Conservation (phyloP, 2,113 vertebrate species). For the Gymnarchus niloticus region DNA sequence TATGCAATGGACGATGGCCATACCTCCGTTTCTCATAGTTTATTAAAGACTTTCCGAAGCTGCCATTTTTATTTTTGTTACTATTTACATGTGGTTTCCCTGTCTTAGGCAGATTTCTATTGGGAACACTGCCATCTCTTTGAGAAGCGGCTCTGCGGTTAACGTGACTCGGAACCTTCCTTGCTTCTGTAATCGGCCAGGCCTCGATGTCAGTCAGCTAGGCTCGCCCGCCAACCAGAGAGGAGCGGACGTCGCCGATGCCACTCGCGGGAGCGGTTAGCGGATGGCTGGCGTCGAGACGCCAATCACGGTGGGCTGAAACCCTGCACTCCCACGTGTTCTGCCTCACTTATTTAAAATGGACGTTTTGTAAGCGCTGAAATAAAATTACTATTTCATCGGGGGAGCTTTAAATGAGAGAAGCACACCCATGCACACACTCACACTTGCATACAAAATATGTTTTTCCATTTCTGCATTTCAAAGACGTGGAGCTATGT, state of each 20-base stretch:
- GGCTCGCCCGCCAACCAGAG: constrained; percentile 33
- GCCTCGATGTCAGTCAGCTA: constrained; percentile 47
- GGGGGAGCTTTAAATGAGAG: too few relatives aligned
- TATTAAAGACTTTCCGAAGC: too few relatives aligned
- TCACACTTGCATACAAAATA: neutral
- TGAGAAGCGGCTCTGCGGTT: neutral
- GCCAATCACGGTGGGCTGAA: constrained; percentile 46
- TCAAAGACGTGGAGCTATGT: too few relatives aligned
- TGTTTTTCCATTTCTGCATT: neutral
- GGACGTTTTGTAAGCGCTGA: too few relatives aligned
- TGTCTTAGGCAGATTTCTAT: too few relatives aligned
- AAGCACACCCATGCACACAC: neutral
- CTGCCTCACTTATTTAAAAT: constrained; percentile 33
- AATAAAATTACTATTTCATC: too few relatives aligned
- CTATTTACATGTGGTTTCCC: too few relatives aligned
- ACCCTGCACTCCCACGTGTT: constrained; percentile 30
- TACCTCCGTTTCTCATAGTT: too few relatives aligned
- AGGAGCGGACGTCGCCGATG: constrained; percentile 30
- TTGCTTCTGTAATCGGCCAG: constrained; percentile 51
- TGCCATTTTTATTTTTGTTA: too few relatives aligned
- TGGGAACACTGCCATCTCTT: neutral
- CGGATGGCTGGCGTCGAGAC: constrained; percentile 28
- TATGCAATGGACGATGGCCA: too few relatives aligned
- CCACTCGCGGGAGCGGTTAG: constrained; percentile 32
- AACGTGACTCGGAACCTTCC: constrained; percentile 32